These are phyloP conservation scores for Stenopsyche tienmushanensis DNA, from an alignment of 1,140 invertebrate species.

Conservation along the genomic window DNA sequence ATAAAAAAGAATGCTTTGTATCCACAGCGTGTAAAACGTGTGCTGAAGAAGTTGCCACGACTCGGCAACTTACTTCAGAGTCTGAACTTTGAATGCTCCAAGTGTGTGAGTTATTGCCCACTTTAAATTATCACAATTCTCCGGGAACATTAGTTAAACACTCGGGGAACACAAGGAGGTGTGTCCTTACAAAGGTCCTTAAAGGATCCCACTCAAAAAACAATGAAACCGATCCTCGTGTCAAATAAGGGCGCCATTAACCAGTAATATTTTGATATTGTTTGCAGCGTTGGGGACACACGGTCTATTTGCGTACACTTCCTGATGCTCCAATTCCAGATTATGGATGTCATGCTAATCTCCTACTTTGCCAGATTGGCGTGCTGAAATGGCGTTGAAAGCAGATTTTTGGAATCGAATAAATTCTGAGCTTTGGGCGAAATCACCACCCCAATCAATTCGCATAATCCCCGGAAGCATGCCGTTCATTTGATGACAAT, in stretches of 20 bases:
- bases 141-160: conserved; percentile 3
- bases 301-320: background rate
- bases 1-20: no score
- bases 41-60: no score
- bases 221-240: background rate
- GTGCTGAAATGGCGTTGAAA: no score
- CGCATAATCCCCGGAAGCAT: no score
- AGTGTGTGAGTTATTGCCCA: background rate
- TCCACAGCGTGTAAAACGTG: no score
- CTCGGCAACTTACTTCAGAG: no score
- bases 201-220: conserved; percentile 10
- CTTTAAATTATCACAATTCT: background rate
- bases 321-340: no score
- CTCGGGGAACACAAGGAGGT: background rate
- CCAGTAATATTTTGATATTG: background rate
- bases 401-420: no score
- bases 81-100: background rate
- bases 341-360: background rate
- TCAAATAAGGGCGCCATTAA: background rate
- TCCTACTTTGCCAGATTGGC: no score
- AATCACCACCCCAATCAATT: no score
- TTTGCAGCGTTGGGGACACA: background rate
- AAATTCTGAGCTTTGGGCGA: no score
- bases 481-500: no score
- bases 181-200: conserved; percentile 10